A percentile compares a stretch with the other conserved stretches of the same genome.
phyloP scores from a whole-genome alignment of 1,140 invertebrate genomes.

The Cylas formicarius region DNA sequence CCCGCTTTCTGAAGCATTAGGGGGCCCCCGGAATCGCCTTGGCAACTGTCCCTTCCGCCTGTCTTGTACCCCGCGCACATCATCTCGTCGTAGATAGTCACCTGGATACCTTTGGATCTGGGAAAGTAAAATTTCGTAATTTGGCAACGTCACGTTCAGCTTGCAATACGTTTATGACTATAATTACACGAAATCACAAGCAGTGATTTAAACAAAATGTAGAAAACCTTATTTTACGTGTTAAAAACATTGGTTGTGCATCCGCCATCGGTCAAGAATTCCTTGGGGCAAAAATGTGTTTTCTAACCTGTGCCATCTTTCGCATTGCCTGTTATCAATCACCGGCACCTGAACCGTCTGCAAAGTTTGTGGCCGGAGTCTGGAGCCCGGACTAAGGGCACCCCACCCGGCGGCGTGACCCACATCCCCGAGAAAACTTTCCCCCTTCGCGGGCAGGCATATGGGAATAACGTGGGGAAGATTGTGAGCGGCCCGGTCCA shows the following conservation, averaged over 20 bases:
- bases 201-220: conserved; percentile 4
- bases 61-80: conserved; percentile 90
- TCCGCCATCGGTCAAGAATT: no score
- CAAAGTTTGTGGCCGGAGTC: conserved; percentile 79
- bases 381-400: conserved; percentile 77
- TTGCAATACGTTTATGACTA: no score
- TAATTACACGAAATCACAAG: no score
- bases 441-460: conserved; percentile 83
- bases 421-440: conserved; percentile 82
- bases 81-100: conserved; percentile 94
- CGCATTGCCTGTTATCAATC: conserved; percentile 75
- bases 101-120: conserved; percentile 77
- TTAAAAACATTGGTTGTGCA: no score
- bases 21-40: conserved; percentile 76
- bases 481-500: conserved; percentile 81
- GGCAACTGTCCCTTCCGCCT: conserved; percentile 79
- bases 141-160: no score
- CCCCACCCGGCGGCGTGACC: conserved; percentile 94
- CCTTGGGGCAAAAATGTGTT: no score
- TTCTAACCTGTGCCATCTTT: conserved; percentile 42
- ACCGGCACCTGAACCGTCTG: conserved; percentile 91
- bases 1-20: conserved; percentile 80
- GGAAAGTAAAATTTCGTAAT: no score
- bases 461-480: conserved; percentile 91
- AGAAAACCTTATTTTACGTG: no score